A percentile compares a stretch with the other conserved stretches of the same genome.
phyloP scores from a whole-genome alignment of 2,797 vertebrate species.

The Spinibarbus caldwelli region DNA sequence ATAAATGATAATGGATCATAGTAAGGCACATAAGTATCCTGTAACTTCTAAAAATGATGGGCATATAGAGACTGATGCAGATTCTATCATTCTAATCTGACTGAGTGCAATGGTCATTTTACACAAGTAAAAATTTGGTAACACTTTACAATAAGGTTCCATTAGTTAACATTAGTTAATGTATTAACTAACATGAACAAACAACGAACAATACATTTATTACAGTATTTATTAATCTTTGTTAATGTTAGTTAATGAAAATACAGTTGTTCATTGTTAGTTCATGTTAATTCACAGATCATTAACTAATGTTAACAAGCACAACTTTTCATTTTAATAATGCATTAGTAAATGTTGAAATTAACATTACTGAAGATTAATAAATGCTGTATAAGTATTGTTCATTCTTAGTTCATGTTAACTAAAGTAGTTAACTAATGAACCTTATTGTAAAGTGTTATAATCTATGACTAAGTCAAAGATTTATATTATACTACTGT shows the following conservation, averaged over 20 bases:
- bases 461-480: not conserved
- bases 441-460: not conserved
- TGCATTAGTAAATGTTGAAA: not conserved
- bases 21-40: not conserved
- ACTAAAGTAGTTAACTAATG: not conserved
- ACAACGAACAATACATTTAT: not conserved
- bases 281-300: not conserved
- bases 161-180: not conserved
- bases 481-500: not conserved
- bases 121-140: not conserved
- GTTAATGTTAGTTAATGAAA: not conserved
- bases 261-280: not conserved
- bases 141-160: not conserved
- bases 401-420: not conserved
- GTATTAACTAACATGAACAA: not conserved
- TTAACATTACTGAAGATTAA: not conserved
- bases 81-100: not conserved
- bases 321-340: not conserved
- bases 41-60: not conserved
- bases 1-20: not conserved
- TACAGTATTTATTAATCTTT: not conserved
- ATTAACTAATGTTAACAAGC: not conserved
- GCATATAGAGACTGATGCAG: not conserved
- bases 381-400: not conserved
- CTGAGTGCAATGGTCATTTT: not conserved